Conservation (phyloP, 1,140 invertebrate genomes). For the Drosophila willistoni region DNA sequence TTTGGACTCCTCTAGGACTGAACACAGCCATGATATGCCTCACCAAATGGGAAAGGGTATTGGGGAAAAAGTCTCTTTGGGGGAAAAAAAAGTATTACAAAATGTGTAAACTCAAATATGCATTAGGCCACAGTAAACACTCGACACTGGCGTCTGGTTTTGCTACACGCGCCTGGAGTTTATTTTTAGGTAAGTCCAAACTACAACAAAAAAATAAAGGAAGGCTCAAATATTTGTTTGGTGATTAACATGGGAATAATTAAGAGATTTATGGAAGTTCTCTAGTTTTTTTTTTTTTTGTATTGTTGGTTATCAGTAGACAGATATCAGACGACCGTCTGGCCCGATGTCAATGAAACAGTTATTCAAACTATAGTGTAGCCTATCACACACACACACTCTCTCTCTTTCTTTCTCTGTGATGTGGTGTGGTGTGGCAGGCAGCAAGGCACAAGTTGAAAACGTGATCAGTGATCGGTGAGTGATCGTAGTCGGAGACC, state of each 20-base stretch:
- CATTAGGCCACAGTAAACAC: constrained; percentile 28
- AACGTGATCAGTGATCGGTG: constrained; percentile 69
- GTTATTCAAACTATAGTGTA: constrained; percentile 4
- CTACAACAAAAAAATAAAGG: background rate
- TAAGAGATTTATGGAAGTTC: constrained; percentile 41
- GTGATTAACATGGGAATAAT: constrained; percentile 47
- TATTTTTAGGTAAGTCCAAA: constrained; percentile 13
- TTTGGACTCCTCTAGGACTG: too few species aligned
- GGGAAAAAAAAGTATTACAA: constrained; percentile 3
- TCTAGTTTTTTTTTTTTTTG: constrained; percentile 14
- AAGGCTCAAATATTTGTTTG: constrained; percentile 41
- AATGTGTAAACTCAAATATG: constrained; percentile 14
- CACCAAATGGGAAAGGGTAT: background rate
- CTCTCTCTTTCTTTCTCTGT: constrained; percentile 18
- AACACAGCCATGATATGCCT: too few species aligned
- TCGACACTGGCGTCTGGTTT: constrained; percentile 9
- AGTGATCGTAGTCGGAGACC: constrained; percentile 29
- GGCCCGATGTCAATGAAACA: constrained; percentile 53
- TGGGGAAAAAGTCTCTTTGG: too few species aligned
- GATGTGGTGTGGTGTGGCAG: constrained; percentile 1
- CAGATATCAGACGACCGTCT: constrained; percentile 45
- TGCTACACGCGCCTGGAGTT: background rate
- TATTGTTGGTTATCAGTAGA: constrained; percentile 27
- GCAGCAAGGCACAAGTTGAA: constrained; percentile 54
- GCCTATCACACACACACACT: constrained; percentile 28